These are phyloP conservation scores for Catagonus wagneri DNA, from an alignment of 2,113 vertebrate species.

Conservation along the genomic window DNA sequence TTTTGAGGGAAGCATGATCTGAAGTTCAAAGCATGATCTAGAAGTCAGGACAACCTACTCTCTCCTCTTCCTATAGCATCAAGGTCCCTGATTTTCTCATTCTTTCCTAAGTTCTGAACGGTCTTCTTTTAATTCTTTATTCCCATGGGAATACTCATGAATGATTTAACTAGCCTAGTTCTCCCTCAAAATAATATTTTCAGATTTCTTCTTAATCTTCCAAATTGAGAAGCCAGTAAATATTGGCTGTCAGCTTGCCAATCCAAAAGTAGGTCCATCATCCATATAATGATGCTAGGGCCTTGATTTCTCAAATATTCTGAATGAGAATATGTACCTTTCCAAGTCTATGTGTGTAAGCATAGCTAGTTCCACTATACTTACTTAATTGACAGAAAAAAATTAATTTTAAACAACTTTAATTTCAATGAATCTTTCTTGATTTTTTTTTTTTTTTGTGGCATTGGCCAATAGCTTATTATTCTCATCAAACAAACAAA, in stretches of 20 bases:
- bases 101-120: not conserved
- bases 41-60: not conserved
- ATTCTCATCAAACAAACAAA: not conserved
- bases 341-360: not conserved
- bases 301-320: not conserved
- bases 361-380: not conserved
- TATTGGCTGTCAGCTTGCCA: not conserved
- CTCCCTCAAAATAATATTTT: not conserved
- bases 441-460: not conserved
- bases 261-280: not conserved
- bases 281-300: too few species aligned
- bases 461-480: not conserved
- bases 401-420: not conserved
- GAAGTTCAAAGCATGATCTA: not conserved
- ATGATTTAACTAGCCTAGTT: not conserved
- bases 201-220: not conserved
- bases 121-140: not conserved
- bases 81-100: not conserved
- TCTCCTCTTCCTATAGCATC: rapidly evolving
- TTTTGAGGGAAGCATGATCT: not conserved
- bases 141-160: not conserved
- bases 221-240: not conserved
- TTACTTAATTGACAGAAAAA: not conserved
- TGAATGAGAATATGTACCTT: not conserved
- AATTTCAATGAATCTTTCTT: not conserved